Conservation (phyloP, 2,113 vertebrate species). For the Macaca mulatta region DNA sequence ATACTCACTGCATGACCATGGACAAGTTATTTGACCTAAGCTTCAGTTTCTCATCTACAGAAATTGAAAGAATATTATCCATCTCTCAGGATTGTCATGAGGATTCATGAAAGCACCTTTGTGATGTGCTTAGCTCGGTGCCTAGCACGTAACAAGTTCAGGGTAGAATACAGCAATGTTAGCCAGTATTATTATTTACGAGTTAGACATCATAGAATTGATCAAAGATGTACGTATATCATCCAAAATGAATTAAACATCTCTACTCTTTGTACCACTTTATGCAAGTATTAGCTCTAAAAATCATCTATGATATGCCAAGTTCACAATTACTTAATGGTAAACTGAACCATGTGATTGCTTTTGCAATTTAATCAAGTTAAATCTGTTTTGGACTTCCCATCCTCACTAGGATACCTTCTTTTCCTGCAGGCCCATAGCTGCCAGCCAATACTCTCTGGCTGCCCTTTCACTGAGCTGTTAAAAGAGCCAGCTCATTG, state of each 20-base stretch:
- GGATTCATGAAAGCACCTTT: not conserved
- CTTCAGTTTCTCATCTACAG: not conserved
- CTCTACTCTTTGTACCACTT: not conserved
- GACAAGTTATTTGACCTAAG: not conserved
- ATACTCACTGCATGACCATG: not conserved
- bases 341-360: not conserved
- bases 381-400: not conserved
- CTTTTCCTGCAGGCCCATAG: not conserved
- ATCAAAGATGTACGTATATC: not conserved
- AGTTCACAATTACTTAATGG: not conserved
- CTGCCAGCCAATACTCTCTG: not conserved
- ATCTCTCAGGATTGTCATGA: not conserved
- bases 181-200: not conserved
- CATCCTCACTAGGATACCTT: not conserved
- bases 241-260: slow-evolving; percentile 4
- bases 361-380: not conserved
- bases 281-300: not conserved
- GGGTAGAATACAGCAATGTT: not conserved
- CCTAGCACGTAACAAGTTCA: not conserved
- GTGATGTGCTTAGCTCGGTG: not conserved
- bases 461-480: not conserved
- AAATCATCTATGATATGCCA: not conserved
- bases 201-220: not conserved
- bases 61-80: not conserved
- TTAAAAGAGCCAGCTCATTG: not conserved